A percentile compares a stretch with the other conserved stretches of the same genome.
Evolutionary conservation across 2,797 vertebrate genomes (phyloP).

Genomic region (Cyclura pinguis): DNA sequence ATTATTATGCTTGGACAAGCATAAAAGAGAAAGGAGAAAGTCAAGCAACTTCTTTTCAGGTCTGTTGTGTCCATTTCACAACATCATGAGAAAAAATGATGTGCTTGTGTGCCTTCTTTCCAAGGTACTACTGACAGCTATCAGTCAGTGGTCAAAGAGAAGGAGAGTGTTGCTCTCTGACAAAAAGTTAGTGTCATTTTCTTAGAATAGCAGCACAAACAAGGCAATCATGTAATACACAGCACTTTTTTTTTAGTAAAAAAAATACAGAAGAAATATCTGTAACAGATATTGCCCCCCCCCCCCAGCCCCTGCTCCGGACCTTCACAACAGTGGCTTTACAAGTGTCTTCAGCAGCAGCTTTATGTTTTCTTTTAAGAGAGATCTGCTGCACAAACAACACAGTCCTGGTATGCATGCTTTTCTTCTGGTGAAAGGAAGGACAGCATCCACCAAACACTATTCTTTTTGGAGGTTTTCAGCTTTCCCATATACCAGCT

Average conservation of each 20-base stretch:
- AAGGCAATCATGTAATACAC: not conserved
- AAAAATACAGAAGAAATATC: not conserved
- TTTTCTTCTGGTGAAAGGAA: not conserved
- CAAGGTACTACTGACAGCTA: not conserved
- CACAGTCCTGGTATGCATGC: not conserved
- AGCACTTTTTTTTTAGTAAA: not conserved
- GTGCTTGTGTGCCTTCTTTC: conserved; percentile 56
- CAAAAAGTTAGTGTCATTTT: conserved; percentile 16
- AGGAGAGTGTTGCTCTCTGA: not conserved
- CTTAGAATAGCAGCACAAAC: rapidly evolving
- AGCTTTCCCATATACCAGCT: not conserved
- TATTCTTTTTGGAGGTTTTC: not conserved
- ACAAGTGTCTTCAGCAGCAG: not conserved
- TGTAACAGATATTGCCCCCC: too few species aligned
- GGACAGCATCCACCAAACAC: not conserved
- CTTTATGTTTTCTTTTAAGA: not conserved
- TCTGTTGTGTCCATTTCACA: conserved; percentile 15
- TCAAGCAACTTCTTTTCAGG: conserved; percentile 47
- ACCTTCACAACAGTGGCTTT: not conserved
- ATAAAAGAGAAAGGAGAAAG: not conserved
- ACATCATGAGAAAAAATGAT: conserved; percentile 49
- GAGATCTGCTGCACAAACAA: too few species aligned
- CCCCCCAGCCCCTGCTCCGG: too few species aligned
- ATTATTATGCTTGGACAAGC: not conserved
- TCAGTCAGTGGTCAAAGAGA: not conserved